Percentiles rank a stretch among this genome's conserved stretches.
Evolutionary conservation across 2,113 vertebrate species (phyloP).

Genomic region (Notiomystis cincta): DNA sequence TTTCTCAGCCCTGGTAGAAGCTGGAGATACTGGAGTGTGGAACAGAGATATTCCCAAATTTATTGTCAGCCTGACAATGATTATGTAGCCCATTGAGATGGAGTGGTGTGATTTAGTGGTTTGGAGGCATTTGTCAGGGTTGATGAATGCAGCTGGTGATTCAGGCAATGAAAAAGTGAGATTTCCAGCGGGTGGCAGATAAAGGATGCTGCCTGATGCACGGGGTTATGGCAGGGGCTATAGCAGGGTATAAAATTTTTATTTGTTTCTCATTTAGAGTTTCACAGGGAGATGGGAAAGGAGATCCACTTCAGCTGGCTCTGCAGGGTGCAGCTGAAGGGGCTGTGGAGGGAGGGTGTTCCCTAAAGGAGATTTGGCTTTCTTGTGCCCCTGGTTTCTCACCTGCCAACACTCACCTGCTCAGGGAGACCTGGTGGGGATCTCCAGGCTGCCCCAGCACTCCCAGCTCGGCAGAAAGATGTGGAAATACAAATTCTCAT

Average conservation of each 20-base stretch:
- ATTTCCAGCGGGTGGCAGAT: background rate
- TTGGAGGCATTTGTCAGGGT: constrained; percentile 36
- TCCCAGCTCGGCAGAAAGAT: background rate
- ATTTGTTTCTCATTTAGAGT: constrained; percentile 22
- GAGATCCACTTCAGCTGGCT: background rate
- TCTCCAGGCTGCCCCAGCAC: background rate
- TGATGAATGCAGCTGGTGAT: constrained; percentile 52
- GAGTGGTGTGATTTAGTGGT: constrained; percentile 38
- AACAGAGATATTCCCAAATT: constrained; percentile 26
- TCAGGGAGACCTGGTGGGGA: background rate
- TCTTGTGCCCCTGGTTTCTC: background rate
- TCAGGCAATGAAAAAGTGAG: background rate
- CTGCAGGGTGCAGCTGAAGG: background rate
- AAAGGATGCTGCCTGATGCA: background rate
- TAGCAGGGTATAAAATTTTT: background rate
- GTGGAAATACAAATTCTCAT: background rate
- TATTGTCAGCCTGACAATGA: constrained; percentile 13
- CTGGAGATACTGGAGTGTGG: background rate
- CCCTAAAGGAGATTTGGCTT: background rate
- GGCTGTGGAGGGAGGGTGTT: background rate
- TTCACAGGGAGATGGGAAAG: background rate
- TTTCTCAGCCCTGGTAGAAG: background rate
- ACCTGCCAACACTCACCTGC: background rate
- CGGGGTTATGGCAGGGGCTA: background rate
- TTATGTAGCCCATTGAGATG: constrained; percentile 56